Base-by-base conservation (phyloP, 1,140 invertebrate species). In the Drosophila oshimai region DNA sequence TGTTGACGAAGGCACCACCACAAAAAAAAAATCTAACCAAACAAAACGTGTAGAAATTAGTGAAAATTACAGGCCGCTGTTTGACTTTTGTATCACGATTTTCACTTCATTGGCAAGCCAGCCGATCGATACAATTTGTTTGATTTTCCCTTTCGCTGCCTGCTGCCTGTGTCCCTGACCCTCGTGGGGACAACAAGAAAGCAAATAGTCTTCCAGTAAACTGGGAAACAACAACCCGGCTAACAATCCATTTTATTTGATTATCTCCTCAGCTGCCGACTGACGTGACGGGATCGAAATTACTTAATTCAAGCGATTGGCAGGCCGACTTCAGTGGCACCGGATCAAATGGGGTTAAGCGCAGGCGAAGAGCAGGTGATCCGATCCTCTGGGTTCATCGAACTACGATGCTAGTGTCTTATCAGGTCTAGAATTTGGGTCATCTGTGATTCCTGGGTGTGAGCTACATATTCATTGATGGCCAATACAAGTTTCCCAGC, bases 141-240 rank as follows among this genome's bases (percentile, higher is more conserved):
- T 41, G 47, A 13, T 34, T 71, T 46, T 44, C 29, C 28, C 49
- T 50, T 44, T 47, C 34, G 31, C 37, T 64, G 61, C 18, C 51
- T 69, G n/a, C n/a, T n/a, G n/a, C n/a, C n/a, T n/a, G n/a, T n/a
- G 67, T 62, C 69, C 69, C 67, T 72, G 69, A 73, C 69, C 67
- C 67, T 61, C 41, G 44, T 46, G 26, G 29, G 31, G 57, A 61
- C 60, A 61, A 7, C 15, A 12, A 13, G 13, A 55, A 22, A 18
- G 49, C 44, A 58, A 58, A 58, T 34, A 49, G 37, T 44, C 37
- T 70, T 70, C 36, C 51, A 26, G 58, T 70, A 29, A 47, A 41
- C 62, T 29, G 28, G 41, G n/a, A 6, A 49, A 55, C n/a, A n/a
- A n/a, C n/a, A n/a, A n/a, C 53, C 50, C 13, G 65, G 29, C 64